Evolutionary conservation across 2,888 invertebrate species (phyloP), one percentile per base, ranked within the genome.

Genomic region (Eumacrocentrus americanus): DNA sequence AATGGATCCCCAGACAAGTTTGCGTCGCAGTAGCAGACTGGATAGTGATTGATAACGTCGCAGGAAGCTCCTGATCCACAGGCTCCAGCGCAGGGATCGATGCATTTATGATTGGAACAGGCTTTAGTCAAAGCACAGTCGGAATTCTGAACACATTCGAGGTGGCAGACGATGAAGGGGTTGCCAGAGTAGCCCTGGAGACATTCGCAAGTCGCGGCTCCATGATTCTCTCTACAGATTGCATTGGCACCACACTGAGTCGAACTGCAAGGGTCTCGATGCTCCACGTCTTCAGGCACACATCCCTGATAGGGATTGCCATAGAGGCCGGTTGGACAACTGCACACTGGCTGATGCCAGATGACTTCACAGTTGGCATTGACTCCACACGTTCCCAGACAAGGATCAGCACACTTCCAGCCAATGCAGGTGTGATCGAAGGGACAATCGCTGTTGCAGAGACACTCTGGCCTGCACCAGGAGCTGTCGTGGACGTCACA

Each of bases 191-290:
- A 94, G 51, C 88, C 89, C 58, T 86, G 85, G 59, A 86, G 84
- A 76, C 94, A 94, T 64, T 87, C 84, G 74, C 94, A 94, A 6
- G 86, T 83, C 2, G 88, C 82, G 1, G 86, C 86, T n/a, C 88
- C 88, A 66, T 85, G 84, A 50, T 83, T 80, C 68, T 91, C 86
- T 67, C 87, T 86, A 75, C 95, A 95, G 60, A 87, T 86, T 2
- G 94, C 94, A 77, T 93, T 92, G 42, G 86, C 85, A 20, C 95
- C 94, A 76, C 95, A 95, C 40, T 87, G 83, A 70, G 90, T 89
- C 67, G 88, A 85, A 61, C 88, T 88, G 75, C 94, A 95, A 9
- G 89, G 86, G 77, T 90, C 89, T 16, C 82, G 73, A 46, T 66
- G 63, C 14, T 66, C 68, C 52, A 46, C 37, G 18, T 83, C 85